Conservation (phyloP, 1,140 invertebrate species). For the Archegozetes longisetosus region DNA sequence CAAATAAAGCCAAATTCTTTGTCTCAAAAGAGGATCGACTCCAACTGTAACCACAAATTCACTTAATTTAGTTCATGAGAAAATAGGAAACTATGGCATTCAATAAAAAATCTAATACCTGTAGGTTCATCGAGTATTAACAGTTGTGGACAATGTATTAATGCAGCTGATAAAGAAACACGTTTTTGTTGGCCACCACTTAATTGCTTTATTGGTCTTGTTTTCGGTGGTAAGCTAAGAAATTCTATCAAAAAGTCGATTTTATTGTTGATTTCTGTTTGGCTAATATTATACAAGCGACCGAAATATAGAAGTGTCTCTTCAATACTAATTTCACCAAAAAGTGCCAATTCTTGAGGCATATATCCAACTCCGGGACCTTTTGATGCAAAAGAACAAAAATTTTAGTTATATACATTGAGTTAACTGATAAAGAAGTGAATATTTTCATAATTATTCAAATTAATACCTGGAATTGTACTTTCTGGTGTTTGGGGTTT, state of each 20-base stretch:
- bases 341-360: constrained; percentile 30
- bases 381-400: constrained; percentile 27
- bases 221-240: constrained; percentile 2
- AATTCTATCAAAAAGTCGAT: constrained; percentile 14
- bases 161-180: constrained; percentile 74
- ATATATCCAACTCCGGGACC: constrained; percentile 35
- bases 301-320: constrained; percentile 31
- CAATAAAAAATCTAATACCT: constrained; percentile 8
- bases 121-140: constrained; percentile 33
- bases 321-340: constrained; percentile 27
- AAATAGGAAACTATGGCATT: neutral
- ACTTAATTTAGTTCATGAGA: neutral
- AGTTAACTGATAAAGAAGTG: neutral
- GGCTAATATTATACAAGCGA: constrained; percentile 26
- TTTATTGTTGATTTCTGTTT: constrained; percentile 13
- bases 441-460: neutral
- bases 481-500: neutral
- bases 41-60: constrained; percentile 49
- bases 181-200: constrained; percentile 82
- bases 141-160: constrained; percentile 64
- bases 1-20: constrained; percentile 6
- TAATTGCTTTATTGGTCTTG: neutral
- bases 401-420: neutral
- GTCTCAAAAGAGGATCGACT: constrained; percentile 2
- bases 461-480: constrained; percentile 29